These are phyloP conservation scores for Marcusenius ussheri DNA, from an alignment of 2,113 vertebrate species.

Conservation along the genomic window DNA sequence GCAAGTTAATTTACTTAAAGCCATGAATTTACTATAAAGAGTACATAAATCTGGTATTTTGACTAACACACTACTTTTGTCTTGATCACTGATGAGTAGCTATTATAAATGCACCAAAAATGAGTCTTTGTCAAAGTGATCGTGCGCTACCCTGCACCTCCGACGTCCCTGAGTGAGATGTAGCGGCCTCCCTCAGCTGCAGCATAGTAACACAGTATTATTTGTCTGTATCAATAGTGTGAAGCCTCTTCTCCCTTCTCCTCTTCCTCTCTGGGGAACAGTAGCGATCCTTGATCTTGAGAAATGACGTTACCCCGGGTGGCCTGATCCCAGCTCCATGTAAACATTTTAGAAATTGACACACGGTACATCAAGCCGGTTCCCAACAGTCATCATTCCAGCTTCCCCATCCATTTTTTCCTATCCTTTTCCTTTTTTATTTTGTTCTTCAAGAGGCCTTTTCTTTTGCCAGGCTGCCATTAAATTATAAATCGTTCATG, in stretches of 20 bases:
- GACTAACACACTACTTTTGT: not conserved
- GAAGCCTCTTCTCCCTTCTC: not conserved
- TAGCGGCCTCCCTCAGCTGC: not conserved
- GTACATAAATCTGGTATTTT: not conserved
- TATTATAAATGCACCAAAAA: not conserved
- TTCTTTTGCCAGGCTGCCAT: not conserved
- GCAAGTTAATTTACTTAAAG: not conserved
- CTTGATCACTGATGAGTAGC: not conserved
- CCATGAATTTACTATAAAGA: not conserved
- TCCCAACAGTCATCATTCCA: not conserved
- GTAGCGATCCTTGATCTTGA: not conserved
- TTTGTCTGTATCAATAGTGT: not conserved
- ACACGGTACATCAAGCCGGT: not conserved
- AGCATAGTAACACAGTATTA: not conserved
- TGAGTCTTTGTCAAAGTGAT: not conserved
- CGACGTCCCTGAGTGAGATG: not conserved
- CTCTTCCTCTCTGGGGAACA: not conserved
- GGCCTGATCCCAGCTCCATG: not conserved
- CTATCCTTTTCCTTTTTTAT: not conserved
- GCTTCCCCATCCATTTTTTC: not conserved
- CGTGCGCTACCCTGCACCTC: not conserved
- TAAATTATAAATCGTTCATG: not conserved
- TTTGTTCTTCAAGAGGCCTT: not conserved
- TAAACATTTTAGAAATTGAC: not conserved
- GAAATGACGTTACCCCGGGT: not conserved